Conservation (phyloP, 1,140 invertebrate species). For the Drosophila pandora region DNA sequence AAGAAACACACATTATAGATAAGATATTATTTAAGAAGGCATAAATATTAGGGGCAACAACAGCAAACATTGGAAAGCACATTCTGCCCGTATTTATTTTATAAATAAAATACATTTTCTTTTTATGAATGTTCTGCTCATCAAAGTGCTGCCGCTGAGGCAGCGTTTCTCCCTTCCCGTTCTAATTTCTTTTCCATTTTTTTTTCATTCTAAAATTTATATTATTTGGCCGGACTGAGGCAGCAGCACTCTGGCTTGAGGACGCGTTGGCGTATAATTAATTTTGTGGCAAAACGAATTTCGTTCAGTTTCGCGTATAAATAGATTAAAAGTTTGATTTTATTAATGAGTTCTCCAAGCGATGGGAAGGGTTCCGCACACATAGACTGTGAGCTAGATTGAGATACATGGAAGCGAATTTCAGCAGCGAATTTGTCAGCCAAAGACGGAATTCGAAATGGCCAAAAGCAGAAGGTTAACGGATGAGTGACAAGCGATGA, state of each 20-base stretch:
- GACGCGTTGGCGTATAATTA: conserved; percentile 72
- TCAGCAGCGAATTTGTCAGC: conserved; percentile 19
- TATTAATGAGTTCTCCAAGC: conserved; percentile 35
- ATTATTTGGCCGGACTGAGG: conserved; percentile 44
- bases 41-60: conserved; percentile 51
- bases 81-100: conserved; percentile 35
- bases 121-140: conserved; percentile 59
- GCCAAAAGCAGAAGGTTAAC: conserved; percentile 41
- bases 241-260: conserved; percentile 20
- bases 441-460: conserved; percentile 33
- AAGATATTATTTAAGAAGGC: conserved; percentile 59
- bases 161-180: conserved; percentile 11
- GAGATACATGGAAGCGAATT: not conserved
- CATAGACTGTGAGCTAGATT: not conserved
- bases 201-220: conserved; percentile 62
- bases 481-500: conserved; percentile 52
- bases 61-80: conserved; percentile 30
- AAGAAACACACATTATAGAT: conserved; percentile 33
- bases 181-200: conserved; percentile 40
- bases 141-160: conserved; percentile 57
- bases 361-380: not conserved
- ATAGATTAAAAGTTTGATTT: conserved; percentile 48
- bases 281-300: conserved; percentile 77
- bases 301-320: conserved; percentile 62
- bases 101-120: conserved; percentile 32